phyloP scores from a whole-genome alignment of 2,797 vertebrate genomes.

The Erithacus rubecula region DNA sequence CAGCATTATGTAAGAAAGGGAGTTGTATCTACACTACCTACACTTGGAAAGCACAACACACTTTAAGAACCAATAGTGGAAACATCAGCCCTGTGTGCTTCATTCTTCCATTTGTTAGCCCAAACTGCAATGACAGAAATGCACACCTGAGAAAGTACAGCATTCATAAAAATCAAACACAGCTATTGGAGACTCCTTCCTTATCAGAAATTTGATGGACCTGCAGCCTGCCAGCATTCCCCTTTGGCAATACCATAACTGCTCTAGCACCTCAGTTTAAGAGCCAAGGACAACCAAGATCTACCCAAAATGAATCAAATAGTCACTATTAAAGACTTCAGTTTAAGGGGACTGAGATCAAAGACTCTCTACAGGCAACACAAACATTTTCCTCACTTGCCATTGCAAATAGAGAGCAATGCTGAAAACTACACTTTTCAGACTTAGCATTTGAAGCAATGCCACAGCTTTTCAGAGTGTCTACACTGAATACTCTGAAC shows the following conservation, averaged over 20 bases:
- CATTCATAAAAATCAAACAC: neutral
- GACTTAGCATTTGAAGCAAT: neutral
- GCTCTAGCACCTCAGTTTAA: neutral
- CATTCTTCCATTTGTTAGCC: neutral
- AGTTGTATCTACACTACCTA: neutral
- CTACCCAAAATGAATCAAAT: neutral
- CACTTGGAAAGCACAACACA: neutral
- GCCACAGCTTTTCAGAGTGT: neutral
- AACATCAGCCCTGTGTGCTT: accelerated
- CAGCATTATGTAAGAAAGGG: neutral
- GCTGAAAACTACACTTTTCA: neutral
- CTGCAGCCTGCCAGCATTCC: neutral
- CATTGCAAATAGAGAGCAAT: neutral
- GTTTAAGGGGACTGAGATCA: neutral
- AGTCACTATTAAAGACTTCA: neutral
- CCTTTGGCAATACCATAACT: neutral
- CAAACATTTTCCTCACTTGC: neutral
- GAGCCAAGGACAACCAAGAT: neutral
- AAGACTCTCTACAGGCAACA: neutral
- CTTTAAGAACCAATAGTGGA: neutral
- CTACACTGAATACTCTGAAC: neutral
- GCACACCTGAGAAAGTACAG: neutral
- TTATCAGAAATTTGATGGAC: neutral
- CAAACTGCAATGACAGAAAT: neutral
- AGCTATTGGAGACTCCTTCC: neutral